Percentiles rank a stretch among this genome's conserved stretches.
phyloP scores from a whole-genome alignment of 2,888 invertebrate species.

The Hyposoter dolosus region DNA sequence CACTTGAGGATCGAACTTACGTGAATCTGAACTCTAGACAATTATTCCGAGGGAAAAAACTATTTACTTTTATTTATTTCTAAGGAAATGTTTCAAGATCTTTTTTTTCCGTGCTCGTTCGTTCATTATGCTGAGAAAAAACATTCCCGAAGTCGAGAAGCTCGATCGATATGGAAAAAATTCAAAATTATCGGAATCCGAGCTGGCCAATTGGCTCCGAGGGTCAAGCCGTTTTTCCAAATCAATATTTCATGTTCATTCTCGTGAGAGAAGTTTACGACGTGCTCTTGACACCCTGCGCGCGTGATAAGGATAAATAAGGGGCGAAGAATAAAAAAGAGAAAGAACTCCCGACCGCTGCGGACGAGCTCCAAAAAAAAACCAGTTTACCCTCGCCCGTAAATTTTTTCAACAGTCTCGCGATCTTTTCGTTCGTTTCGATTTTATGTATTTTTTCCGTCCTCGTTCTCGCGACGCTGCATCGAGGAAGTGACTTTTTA shows the following conservation, averaged over 20 bases:
- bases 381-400: slow-evolving; percentile 19
- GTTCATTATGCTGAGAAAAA: no score
- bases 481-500: slow-evolving; percentile 38
- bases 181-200: neutral
- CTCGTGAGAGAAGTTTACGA: neutral
- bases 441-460: neutral
- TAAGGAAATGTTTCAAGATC: neutral
- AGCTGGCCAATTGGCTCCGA: neutral
- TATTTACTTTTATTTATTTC: neutral
- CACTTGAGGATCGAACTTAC: neutral
- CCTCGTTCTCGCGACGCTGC: slow-evolving; percentile 8
- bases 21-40: neutral
- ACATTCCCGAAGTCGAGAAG: neutral
- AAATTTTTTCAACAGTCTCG: slow-evolving; percentile 18
- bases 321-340: slow-evolving; percentile 13
- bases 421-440: slow-evolving; percentile 13
- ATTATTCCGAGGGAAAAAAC: neutral
- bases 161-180: neutral
- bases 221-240: neutral
- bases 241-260: slow-evolving; percentile 6
- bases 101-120: neutral
- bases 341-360: neutral
- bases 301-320: slow-evolving; percentile 23
- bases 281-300: neutral
- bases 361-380: neutral